phyloP scores from a whole-genome alignment of 2,888 invertebrate genomes.

The Diarsia brunnea region DNA sequence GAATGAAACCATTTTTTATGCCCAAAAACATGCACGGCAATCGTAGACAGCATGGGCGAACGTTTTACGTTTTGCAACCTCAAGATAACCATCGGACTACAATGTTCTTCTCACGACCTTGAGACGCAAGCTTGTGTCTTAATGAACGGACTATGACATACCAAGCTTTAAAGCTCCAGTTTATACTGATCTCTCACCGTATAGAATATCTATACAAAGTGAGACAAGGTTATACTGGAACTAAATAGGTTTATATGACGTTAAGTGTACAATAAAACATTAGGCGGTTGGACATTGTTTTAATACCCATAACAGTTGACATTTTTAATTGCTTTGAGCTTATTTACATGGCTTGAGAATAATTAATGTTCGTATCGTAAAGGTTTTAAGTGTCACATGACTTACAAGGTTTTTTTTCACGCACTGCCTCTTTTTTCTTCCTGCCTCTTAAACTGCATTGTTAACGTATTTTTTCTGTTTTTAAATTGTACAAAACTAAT shows the following conservation, averaged over 20 bases:
- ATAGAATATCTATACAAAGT: background rate
- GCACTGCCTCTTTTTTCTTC: background rate
- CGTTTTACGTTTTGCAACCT: slow-evolving; percentile 69
- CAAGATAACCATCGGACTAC: slow-evolving; percentile 73
- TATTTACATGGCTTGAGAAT: slow-evolving; percentile 31
- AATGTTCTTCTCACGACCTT: slow-evolving; percentile 75
- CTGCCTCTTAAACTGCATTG: background rate
- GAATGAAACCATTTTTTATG: slow-evolving; percentile 6
- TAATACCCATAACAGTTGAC: slow-evolving; percentile 55
- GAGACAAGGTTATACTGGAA: background rate
- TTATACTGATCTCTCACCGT: background rate
- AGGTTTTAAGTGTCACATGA: background rate
- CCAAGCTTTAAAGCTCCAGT: background rate
- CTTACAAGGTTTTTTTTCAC: background rate
- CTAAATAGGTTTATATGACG: background rate
- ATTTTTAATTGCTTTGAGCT: slow-evolving; percentile 49
- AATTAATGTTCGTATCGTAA: slow-evolving; percentile 33
- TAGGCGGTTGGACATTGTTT: slow-evolving; percentile 65
- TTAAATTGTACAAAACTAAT: background rate
- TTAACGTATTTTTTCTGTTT: background rate
- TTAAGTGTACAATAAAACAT: slow-evolving; percentile 51
- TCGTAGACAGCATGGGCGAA: slow-evolving; percentile 29
- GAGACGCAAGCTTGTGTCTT: slow-evolving; percentile 54
- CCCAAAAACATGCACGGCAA: slow-evolving; percentile 22
- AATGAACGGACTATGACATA: slow-evolving; percentile 26